phyloP scores from a whole-genome alignment of 2,797 vertebrate species.

The Lagorchestes hirsutus region DNA sequence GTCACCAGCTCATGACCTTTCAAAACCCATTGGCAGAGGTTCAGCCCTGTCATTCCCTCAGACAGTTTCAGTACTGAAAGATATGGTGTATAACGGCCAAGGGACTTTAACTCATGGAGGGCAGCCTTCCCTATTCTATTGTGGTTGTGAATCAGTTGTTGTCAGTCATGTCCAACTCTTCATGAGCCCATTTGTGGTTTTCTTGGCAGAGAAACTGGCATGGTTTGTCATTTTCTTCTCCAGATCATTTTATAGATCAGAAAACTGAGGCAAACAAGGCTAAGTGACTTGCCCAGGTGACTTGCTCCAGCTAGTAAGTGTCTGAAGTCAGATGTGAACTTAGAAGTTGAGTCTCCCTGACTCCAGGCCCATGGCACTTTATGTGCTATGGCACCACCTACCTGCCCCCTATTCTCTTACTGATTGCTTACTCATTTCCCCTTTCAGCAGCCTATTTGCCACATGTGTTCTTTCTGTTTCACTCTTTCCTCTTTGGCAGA shows the following conservation, averaged over 20 bases:
- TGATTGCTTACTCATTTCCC: neutral
- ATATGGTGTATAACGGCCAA: neutral
- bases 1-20: neutral
- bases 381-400: neutral
- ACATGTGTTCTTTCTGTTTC: neutral
- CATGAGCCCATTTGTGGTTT: neutral
- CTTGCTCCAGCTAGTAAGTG: neutral
- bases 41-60: too few species aligned
- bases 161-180: neutral
- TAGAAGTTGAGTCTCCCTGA: neutral
- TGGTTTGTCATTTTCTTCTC: neutral
- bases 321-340: neutral
- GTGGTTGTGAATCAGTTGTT: neutral
- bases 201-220: neutral
- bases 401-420: neutral
- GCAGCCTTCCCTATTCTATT: neutral
- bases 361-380: neutral
- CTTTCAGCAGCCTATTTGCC: neutral
- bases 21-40: neutral
- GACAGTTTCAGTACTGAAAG: too few species aligned
- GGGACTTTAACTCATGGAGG: neutral
- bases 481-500: neutral
- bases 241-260: neutral
- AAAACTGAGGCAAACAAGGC: neutral
- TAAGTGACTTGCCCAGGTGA: neutral